Percentiles rank a stretch among this genome's conserved stretches.
Conservation (phyloP, 2,797 vertebrate genomes). For the Rhinichthys osculus region DNA sequence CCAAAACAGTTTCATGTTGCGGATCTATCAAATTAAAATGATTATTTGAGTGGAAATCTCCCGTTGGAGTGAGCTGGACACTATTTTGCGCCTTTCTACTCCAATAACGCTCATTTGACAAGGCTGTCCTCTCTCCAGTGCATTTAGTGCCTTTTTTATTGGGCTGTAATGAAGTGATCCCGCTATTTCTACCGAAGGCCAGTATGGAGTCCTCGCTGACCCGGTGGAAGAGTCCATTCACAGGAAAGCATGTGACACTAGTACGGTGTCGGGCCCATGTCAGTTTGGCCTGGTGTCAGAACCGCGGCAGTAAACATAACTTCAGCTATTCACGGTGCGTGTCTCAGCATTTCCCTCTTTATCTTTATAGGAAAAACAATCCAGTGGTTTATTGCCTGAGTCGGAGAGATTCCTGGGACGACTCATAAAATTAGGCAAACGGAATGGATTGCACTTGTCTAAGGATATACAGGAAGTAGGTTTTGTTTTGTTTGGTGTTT, state of each 20-base stretch:
- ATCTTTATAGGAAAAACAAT: constrained; percentile 81
- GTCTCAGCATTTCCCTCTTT: constrained; percentile 49
- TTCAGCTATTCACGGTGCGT: constrained; percentile 6
- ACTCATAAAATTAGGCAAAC: constrained; percentile 86
- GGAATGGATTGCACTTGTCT: constrained; percentile 91
- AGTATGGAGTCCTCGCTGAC: not conserved
- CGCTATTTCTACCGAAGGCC: constrained; percentile 24
- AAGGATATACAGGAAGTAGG: constrained; percentile 85
- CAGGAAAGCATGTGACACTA: constrained; percentile 2
- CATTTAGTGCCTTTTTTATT: constrained; percentile 55
- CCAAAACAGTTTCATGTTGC: constrained; percentile 1
- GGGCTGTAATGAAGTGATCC: constrained; percentile 38
- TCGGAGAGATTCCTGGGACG: constrained; percentile 88
- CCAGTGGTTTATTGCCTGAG: constrained; percentile 80
- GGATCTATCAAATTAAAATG: not conserved
- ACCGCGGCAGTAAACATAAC: not conserved
- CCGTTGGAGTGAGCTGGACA: not conserved
- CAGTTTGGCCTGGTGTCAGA: constrained; percentile 1
- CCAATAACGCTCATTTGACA: not conserved
- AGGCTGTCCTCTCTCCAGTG: constrained; percentile 20
- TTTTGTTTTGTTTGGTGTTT: not conserved
- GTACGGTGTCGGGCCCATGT: not conserved
- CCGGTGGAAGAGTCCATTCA: constrained; percentile 3
- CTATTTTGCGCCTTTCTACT: not conserved
- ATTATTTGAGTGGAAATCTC: not conserved